Evolutionary conservation across 2,113 vertebrate species (phyloP).

Genomic region (Zosterops hypoxanthus): DNA sequence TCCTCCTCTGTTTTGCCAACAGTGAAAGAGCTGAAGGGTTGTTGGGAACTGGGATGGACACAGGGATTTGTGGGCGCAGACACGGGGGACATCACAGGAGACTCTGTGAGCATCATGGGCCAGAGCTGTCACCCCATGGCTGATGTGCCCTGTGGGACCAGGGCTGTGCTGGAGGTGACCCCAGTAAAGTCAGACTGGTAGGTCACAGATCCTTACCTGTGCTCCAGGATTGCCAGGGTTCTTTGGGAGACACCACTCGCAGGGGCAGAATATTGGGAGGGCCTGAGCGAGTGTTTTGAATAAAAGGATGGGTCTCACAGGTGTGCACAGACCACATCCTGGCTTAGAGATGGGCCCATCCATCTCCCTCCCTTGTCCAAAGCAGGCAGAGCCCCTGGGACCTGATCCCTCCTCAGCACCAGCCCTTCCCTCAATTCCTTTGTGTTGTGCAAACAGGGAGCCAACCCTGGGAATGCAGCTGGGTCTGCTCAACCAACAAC

Average conservation of each 20-base stretch:
- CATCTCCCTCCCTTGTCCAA: not conserved
- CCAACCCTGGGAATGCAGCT: not conserved
- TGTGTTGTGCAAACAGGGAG: rapidly evolving
- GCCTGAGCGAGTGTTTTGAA: not conserved
- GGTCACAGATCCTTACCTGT: not conserved
- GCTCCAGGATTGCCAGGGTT: not conserved
- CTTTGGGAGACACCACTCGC: not conserved
- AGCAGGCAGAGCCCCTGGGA: not conserved
- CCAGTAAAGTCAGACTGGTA: not conserved
- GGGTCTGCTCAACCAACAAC: not conserved
- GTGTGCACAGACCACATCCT: not conserved
- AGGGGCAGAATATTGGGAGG: not conserved
- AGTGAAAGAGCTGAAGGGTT: not conserved
- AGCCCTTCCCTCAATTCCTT: not conserved
- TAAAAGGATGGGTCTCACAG: not conserved
- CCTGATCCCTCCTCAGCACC: not conserved
- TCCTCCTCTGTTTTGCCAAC: not conserved
- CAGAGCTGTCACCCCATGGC: not conserved
- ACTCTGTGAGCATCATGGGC: not conserved
- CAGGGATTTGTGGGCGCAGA: not conserved
- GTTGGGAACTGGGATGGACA: not conserved
- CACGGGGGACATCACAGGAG: not conserved
- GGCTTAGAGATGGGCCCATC: not conserved
- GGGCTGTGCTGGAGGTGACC: not conserved
- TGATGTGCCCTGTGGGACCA: not conserved